phyloP scores from a whole-genome alignment of 2,888 invertebrate genomes.

The Tholera decimalis region DNA sequence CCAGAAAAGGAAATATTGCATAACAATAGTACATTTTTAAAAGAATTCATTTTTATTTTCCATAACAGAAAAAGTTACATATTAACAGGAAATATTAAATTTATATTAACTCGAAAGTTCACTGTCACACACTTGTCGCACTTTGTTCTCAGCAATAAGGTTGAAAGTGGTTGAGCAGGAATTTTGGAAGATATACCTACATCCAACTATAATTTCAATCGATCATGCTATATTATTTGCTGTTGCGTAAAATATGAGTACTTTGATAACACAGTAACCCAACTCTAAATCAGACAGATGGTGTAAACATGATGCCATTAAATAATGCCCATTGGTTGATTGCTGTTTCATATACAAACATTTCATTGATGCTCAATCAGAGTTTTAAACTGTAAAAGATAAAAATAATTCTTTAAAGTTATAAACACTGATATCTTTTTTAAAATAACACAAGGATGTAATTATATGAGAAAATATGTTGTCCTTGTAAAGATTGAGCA shows the following conservation, averaged over 20 bases:
- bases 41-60: too few species aligned
- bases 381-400: too few species aligned
- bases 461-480: neutral
- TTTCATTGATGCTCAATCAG: constrained; percentile 25
- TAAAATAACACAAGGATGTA: neutral
- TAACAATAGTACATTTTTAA: too few species aligned
- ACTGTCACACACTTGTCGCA: neutral
- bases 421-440: constrained; percentile 26
- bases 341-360: constrained; percentile 24
- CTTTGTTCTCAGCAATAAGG: neutral
- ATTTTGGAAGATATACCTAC: neutral
- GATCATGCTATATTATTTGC: constrained; percentile 29
- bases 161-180: neutral
- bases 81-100: too few species aligned
- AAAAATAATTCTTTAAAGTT: neutral
- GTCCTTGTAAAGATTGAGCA: neutral
- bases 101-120: neutral
- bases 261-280: constrained; percentile 46
- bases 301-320: constrained; percentile 26
- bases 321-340: constrained; percentile 28
- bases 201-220: constrained; percentile 5
- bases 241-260: constrained; percentile 14
- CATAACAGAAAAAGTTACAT: too few species aligned
- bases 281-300: constrained; percentile 38
- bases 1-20: neutral